Evolutionary conservation across 2,113 vertebrate species (phyloP).

Genomic region (Sigmodon hispidus): DNA sequence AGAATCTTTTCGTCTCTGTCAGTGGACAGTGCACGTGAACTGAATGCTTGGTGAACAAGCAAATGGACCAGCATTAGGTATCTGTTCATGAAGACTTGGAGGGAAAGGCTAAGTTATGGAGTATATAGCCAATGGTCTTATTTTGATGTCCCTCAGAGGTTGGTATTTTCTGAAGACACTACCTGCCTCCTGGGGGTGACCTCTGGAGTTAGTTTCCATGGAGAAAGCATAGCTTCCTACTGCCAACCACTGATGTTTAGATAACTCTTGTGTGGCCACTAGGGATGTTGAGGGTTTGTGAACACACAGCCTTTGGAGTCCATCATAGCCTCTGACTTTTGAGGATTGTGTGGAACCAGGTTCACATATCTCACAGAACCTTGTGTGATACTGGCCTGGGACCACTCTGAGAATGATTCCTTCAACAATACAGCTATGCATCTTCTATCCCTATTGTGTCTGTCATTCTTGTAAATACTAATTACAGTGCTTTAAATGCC

Average conservation of each 20-base stretch:
- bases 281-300: too few species aligned
- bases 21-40: accelerated
- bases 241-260: background rate
- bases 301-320: background rate
- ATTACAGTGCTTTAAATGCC: background rate
- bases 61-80: accelerated
- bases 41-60: background rate
- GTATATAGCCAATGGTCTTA: accelerated
- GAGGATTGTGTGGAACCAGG: background rate
- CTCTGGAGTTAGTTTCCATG: background rate
- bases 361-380: background rate
- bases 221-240: background rate
- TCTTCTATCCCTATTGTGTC: background rate
- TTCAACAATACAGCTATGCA: background rate
- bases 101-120: background rate
- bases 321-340: background rate
- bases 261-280: background rate
- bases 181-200: background rate
- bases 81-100: background rate
- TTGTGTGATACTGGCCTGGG: background rate
- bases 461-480: background rate
- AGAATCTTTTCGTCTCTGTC: background rate
- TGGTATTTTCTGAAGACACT: accelerated
- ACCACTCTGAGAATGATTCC: background rate
- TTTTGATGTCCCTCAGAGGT: background rate